Evolutionary conservation across 1,140 invertebrate species (phyloP).

Genomic region (Piezodorus guildinii): DNA sequence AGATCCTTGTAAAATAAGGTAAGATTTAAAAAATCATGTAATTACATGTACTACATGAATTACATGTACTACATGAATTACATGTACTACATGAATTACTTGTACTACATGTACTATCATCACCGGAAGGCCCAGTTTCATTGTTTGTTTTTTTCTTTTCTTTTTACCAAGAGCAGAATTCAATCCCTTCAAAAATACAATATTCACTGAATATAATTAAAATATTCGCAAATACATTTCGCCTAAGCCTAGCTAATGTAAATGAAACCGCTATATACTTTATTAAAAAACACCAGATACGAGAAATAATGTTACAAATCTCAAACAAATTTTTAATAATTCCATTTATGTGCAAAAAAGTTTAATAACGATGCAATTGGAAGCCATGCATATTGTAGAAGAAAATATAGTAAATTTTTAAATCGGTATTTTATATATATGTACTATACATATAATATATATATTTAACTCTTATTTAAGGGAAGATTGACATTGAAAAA

Average conservation of each 20-base stretch:
- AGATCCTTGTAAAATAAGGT: constrained; percentile 13
- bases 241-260: too few species aligned
- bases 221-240: neutral
- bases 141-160: neutral
- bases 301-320: too few species aligned
- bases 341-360: too few species aligned
- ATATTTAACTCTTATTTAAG: neutral
- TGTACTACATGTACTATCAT: constrained; percentile 6
- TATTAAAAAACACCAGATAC: too few species aligned
- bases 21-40: constrained; percentile 9
- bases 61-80: too few species aligned
- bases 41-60: constrained; percentile 12
- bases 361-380: neutral
- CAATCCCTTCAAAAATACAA: constrained; percentile 4
- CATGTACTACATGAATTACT: too few species aligned
- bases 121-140: neutral
- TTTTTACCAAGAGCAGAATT: constrained; percentile 1
- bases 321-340: too few species aligned
- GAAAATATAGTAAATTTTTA: neutral
- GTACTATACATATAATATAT: too few species aligned
- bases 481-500: constrained; percentile 10
- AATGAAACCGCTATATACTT: too few species aligned
- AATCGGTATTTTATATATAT: too few species aligned
- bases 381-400: constrained; percentile 8
- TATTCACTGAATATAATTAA: constrained; percentile 6